Percentiles rank a stretch among this genome's conserved stretches.
phyloP scores from a whole-genome alignment of 1,140 invertebrate genomes.

The Drosophila sp. region DNA sequence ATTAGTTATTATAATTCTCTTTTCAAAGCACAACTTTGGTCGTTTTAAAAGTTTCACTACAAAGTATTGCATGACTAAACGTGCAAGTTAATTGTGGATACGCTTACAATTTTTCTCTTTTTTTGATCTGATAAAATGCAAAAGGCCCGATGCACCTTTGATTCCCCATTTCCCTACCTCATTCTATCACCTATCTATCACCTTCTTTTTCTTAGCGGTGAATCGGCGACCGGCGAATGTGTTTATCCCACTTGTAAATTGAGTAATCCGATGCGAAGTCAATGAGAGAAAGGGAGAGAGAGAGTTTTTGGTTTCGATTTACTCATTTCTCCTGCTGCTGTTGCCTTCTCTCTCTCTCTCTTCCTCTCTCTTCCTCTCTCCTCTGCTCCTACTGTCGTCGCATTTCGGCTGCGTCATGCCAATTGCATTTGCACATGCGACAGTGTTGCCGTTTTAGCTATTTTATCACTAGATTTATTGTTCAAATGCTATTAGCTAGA shows the following conservation, averaged over 20 bases:
- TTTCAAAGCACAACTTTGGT: too few relatives aligned
- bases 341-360: not conserved
- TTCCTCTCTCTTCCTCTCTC: not conserved
- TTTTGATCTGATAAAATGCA: slow-evolving; percentile 8
- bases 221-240: not conserved
- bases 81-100: slow-evolving; percentile 9
- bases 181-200: too few relatives aligned
- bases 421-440: slow-evolving; percentile 31
- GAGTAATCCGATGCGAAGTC: not conserved
- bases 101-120: not conserved
- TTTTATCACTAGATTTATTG: too few relatives aligned
- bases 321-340: not conserved
- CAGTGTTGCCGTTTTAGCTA: too few relatives aligned
- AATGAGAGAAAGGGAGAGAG: not conserved
- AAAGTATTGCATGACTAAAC: slow-evolving; percentile 10
- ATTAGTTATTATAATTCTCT: too few relatives aligned
- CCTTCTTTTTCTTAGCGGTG: not conserved
- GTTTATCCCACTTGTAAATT: slow-evolving; percentile 5
- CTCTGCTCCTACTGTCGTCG: not conserved
- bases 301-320: slow-evolving; percentile 12
- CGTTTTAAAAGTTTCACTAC: too few relatives aligned
- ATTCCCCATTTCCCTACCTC: not conserved
- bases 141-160: not conserved
- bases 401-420: slow-evolving; percentile 37
- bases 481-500: too few relatives aligned